Conservation (phyloP, 2,113 vertebrate species). For the Sebastes schlegelii region DNA sequence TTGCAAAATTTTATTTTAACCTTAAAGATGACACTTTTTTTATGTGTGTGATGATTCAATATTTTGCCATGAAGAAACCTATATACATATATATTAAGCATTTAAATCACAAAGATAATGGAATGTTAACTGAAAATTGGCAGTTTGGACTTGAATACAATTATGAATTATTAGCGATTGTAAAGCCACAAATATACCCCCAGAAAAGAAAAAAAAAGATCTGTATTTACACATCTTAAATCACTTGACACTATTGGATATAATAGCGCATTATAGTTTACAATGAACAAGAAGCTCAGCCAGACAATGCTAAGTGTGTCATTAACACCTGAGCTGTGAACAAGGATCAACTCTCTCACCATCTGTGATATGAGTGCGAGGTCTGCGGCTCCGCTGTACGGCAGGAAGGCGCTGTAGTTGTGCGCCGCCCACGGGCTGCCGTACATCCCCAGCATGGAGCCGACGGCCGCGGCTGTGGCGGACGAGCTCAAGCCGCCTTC, state of each 20-base stretch:
- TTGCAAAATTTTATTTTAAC: not conserved
- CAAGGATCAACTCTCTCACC: slow-evolving; percentile 86
- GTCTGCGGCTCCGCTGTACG: slow-evolving; percentile 92
- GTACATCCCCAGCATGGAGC: slow-evolving; percentile 96
- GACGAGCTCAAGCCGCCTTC: slow-evolving; percentile 88
- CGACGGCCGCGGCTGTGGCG: slow-evolving; percentile 89
- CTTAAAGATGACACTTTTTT: not conserved
- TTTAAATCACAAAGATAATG: not conserved
- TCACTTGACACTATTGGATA: not conserved
- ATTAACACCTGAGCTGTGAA: slow-evolving; percentile 26
- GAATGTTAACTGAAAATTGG: not conserved
- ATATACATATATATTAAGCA: not conserved
- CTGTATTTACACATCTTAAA: not conserved
- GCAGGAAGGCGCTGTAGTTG: slow-evolving; percentile 95
- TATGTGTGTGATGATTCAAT: not conserved
- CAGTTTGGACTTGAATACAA: not conserved
- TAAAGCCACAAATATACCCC: not conserved
- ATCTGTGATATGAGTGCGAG: slow-evolving; percentile 96
- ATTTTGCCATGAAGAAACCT: not conserved
- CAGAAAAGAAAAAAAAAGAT: not conserved
- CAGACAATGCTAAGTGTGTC: not conserved
- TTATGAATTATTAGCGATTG: not conserved
- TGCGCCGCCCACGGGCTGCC: slow-evolving; percentile 92
- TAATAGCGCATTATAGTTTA: not conserved
- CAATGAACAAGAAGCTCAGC: not conserved